Evolutionary conservation across 2,888 invertebrate genomes (phyloP), one percentile per base, ranked within the genome.

Genomic region (Morpho deidamia): DNA sequence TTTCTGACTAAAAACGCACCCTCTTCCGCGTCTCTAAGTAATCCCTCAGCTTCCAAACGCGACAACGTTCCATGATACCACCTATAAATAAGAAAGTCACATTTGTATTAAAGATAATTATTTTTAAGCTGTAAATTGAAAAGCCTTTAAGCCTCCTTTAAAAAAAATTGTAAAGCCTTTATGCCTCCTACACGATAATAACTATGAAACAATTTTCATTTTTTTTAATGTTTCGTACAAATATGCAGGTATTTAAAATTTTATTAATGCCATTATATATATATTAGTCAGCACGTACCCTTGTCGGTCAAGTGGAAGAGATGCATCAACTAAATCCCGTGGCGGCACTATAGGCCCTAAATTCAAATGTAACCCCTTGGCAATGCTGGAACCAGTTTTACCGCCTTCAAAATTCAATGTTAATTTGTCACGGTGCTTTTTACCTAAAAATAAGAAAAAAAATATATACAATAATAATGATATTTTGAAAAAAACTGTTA

Each of bases 31-130:
- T 95, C 92, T 68, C 96, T 90, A 47, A 99, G 90, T 62, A 97
- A 93, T 75, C 93, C 93, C 85, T 99, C 98, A 44, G 98, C 98
- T 83, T 98, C 97, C 56, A 95, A 92, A 70, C 98, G 92, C 48
- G 96, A 95, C 61, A 98, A 95, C 63, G 96, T 94, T 60, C 98
- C 98, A 81, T 98, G 98, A 85, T 97, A 99, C 98, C 98, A 99
- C 69, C 96, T 96, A 72, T 0, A 73, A 70, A 45, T 23, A 51
- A 47, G 53, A 49, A 32, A 10, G 37, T 37, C 3, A 37, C n/a
- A 37, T 7, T n/a, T 37, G 37, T 37, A 10, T 10, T 37, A 7
- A 37, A 8, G 37, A 23, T 23, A 23, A 23, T 23, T 23, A 23
- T 0, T 23, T 23, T 23, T n/a, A n/a, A n/a, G n/a, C n/a, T n/a